A percentile compares a stretch with the other conserved stretches of the same genome.
phyloP scores from a whole-genome alignment of 2,797 vertebrate species.

The Anguilla anguilla region DNA sequence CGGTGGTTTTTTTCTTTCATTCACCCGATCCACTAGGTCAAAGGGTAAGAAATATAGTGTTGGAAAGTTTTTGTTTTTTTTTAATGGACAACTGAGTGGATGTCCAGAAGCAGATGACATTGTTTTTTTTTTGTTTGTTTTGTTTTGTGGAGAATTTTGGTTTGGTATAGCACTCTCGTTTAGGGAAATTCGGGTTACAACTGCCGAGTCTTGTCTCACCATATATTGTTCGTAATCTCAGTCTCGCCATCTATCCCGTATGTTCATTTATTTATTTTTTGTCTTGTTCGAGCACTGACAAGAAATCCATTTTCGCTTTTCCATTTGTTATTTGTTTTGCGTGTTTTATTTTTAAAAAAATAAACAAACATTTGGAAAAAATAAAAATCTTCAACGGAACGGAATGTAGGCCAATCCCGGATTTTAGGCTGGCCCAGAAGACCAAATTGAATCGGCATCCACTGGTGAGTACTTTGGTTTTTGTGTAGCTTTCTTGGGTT shows the following conservation, averaged over 20 bases:
- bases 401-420: background rate
- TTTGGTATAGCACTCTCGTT: background rate
- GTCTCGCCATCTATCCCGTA: no score
- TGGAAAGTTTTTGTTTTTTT: no score
- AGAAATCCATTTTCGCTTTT: background rate
- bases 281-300: background rate
- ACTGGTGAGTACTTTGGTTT: background rate
- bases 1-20: background rate
- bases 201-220: background rate
- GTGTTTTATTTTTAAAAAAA: background rate
- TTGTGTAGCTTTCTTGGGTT: background rate
- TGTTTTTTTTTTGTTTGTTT: no score
- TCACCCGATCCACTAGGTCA: background rate
- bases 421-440: background rate
- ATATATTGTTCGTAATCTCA: no score
- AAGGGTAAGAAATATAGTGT: background rate
- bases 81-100: no score
- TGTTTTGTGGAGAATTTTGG: background rate
- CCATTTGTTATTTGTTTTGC: background rate
- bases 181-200: background rate
- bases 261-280: no score
- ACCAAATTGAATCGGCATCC: background rate
- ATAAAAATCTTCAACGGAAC: background rate
- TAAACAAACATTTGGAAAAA: background rate
- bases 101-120: background rate